Base-by-base conservation (phyloP, 2,888 invertebrate genomes). In the Parochlus steinenii region DNA sequence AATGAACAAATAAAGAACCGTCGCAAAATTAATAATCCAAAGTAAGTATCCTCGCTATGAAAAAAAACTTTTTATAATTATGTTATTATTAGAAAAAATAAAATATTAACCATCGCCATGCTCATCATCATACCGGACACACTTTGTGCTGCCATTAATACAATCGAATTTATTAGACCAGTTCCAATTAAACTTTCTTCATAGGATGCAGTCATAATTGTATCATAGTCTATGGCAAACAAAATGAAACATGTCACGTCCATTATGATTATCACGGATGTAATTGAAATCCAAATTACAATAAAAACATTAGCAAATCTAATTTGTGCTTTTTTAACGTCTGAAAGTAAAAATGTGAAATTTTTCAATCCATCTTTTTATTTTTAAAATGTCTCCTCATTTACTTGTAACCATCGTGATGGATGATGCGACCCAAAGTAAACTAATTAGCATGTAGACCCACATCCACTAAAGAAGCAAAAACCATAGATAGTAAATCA, bases 1-100 rank as follows among this genome's bases (percentile, higher is more conserved):
- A 12, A 41, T 41, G 10, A 45, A 45, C 14, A 59, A 42, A 40
- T 48, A 51, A 35, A 50, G 31, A 23, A 54, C 40, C 15, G 60
- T 40, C 2, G 45, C 41, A 6, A 56, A 34, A 44, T 63, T 63
- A 3, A 60, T 45, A 6, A 58, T 19, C 61, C 58, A 63, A 23
- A 63, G 26, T n/a, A 59, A 38, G 42, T 55, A 62, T 8, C 63
- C 63, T 40, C 61, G 56, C 7, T 61, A 48, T 3, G 59, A 50
- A 14, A 63, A n/a, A n/a, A n/a, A 10, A 2, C 45, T 44, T 47
- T 49, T 48, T 10, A 22, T 8, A 22, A 22, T n/a, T n/a, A n/a
- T n/a, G n/a, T n/a, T n/a, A n/a, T n/a, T n/a, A n/a, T n/a, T n/a
- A n/a, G n/a, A n/a, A n/a, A n/a, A n/a, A n/a, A n/a, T n/a, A n/a